phyloP scores from a whole-genome alignment of 2,797 vertebrate species.

The Gallinago stenura region DNA sequence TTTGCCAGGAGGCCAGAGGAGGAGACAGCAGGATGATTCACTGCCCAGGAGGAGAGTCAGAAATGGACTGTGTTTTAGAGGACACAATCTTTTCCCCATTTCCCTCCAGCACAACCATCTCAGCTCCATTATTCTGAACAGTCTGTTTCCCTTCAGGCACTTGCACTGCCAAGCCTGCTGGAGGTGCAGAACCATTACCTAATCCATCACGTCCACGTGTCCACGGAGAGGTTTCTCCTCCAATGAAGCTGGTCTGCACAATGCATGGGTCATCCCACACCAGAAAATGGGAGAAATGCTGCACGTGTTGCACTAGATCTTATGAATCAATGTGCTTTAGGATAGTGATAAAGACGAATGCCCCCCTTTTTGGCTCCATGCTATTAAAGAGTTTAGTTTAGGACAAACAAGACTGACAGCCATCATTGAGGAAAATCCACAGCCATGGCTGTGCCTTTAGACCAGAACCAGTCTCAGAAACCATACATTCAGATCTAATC shows the following conservation, averaged over 20 bases:
- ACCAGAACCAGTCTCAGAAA: neutral
- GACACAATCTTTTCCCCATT: constrained; percentile 1
- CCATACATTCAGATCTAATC: neutral
- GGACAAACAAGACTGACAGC: neutral
- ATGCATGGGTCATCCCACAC: neutral
- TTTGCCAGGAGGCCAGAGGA: neutral
- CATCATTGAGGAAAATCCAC: neutral
- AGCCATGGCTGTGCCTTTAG: neutral
- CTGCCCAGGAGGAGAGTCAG: neutral
- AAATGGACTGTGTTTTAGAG: neutral
- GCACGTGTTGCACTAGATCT: neutral
- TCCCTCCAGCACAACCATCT: neutral
- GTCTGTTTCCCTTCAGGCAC: neutral
- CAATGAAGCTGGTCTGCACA: neutral
- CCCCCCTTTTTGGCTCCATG: neutral
- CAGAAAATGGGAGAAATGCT: neutral
- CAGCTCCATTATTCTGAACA: constrained; percentile 3
- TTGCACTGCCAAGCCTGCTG: neutral
- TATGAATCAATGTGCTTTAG: neutral
- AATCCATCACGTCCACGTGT: neutral
- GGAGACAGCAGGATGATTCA: neutral
- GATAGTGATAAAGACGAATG: neutral
- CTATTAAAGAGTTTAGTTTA: neutral
- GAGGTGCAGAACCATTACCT: neutral
- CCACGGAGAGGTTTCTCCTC: neutral